These are phyloP conservation scores for Papilio dardanus DNA, from an alignment of 1,140 invertebrate species.

Conservation along the genomic window DNA sequence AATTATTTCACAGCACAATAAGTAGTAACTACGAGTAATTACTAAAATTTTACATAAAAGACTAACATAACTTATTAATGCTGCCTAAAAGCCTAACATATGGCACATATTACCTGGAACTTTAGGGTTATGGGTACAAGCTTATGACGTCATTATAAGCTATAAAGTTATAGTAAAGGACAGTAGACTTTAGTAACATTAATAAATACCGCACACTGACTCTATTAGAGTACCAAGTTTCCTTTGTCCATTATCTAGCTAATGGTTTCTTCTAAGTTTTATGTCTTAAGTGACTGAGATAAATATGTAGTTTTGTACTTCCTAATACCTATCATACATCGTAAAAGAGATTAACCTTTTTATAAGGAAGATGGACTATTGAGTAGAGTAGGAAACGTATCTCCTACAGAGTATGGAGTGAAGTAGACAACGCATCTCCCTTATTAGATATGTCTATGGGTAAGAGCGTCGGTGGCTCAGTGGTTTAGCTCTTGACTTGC, in stretches of 20 bases:
- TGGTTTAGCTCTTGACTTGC: too few relatives aligned
- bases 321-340: too few relatives aligned
- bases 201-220: not conserved
- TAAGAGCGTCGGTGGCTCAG: too few relatives aligned
- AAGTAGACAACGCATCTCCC: too few relatives aligned
- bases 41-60: too few relatives aligned
- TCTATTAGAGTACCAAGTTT: not conserved
- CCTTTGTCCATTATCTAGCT: not conserved
- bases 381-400: too few relatives aligned
- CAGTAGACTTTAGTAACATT: not conserved
- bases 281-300: not conserved
- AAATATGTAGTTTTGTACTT: not conserved
- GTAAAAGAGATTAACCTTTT: too few relatives aligned
- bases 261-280: not conserved
- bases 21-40: too few relatives aligned
- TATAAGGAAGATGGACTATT: too few relatives aligned
- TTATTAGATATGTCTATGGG: too few relatives aligned
- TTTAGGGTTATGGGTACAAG: not conserved
- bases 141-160: constrained; percentile 14
- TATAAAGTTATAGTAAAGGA: not conserved
- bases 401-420: too few relatives aligned
- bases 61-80: not conserved
- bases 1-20: too few relatives aligned
- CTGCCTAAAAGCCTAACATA: not conserved
- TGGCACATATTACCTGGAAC: not conserved